These are phyloP conservation scores for Syndactyla subalaris DNA, from an alignment of 2,797 vertebrate genomes.

Conservation along the genomic window DNA sequence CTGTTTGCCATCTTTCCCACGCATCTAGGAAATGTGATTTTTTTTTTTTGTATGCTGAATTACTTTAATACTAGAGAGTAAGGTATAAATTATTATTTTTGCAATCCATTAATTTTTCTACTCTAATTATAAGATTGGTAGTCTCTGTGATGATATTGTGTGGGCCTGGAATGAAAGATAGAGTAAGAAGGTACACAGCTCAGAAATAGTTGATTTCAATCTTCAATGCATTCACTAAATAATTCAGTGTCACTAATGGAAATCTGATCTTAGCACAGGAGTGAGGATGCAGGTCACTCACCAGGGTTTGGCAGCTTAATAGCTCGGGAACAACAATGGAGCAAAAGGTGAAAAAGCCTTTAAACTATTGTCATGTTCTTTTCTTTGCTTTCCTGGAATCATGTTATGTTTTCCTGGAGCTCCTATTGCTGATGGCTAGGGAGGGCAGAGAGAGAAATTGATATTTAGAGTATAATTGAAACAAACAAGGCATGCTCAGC, in stretches of 20 bases:
- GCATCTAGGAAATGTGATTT: neutral
- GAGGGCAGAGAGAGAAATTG: constrained; percentile 32
- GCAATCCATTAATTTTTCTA: neutral
- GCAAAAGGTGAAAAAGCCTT: constrained; percentile 67
- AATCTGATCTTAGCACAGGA: constrained; percentile 51
- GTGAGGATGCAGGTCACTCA: constrained; percentile 17
- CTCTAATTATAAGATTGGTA: neutral
- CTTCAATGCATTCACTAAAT: constrained; percentile 74
- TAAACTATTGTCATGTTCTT: constrained; percentile 36
- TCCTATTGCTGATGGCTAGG: neutral
- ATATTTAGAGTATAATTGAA: constrained; percentile 59
- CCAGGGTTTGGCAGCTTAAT: constrained; percentile 51
- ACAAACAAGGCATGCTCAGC: constrained; percentile 39
- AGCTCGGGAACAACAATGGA: constrained; percentile 38
- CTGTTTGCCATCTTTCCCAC: neutral
- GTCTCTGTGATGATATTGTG: neutral
- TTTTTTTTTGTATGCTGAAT: neutral
- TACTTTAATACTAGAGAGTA: neutral
- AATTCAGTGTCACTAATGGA: constrained; percentile 80
- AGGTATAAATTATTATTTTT: neutral
- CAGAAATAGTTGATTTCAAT: constrained; percentile 39
- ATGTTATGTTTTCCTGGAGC: constrained; percentile 36
- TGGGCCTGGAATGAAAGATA: neutral
- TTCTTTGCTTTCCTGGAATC: constrained; percentile 54
- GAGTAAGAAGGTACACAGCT: constrained; percentile 15